Conservation (phyloP, 2,888 invertebrate genomes). For the Ecdyonurus torrentis region DNA sequence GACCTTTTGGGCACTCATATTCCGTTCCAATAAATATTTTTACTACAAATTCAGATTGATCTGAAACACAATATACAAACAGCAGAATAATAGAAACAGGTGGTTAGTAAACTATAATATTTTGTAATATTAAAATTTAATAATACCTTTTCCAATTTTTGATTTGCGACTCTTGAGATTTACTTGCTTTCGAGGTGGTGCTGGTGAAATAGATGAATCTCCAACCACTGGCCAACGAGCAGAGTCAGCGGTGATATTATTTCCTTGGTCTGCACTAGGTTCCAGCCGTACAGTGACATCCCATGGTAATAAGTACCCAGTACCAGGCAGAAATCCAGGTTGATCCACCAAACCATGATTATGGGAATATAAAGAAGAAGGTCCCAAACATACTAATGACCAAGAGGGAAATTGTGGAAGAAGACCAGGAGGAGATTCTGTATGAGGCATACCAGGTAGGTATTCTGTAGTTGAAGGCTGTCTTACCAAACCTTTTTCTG, state of each 20-base stretch:
- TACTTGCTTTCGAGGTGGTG: not conserved
- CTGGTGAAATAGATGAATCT: not conserved
- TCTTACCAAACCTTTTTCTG: constrained; percentile 28
- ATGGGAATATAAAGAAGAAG: constrained; percentile 80
- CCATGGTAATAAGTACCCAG: constrained; percentile 88
- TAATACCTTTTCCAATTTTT: not conserved
- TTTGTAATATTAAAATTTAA: not conserved
- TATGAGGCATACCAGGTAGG: constrained; percentile 79
- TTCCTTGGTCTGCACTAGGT: constrained; percentile 18
- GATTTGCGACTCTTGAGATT: not conserved
- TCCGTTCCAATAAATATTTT: constrained; percentile 92
- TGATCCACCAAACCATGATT: constrained; percentile 74
- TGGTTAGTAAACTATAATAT: not conserved
- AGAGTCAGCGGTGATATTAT: not conserved
- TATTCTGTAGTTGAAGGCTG: constrained; percentile 79
- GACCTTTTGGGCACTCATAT: constrained; percentile 96
- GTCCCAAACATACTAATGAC: constrained; percentile 78
- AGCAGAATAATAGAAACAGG: not conserved
- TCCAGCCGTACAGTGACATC: constrained; percentile 54
- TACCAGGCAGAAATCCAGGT: constrained; percentile 76
- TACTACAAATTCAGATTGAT: constrained; percentile 46
- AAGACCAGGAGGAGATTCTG: constrained; percentile 48
- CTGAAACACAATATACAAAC: too few relatives aligned
- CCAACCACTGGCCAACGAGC: not conserved
- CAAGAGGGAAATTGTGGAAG: constrained; percentile 81